Percentiles rank a stretch among this genome's conserved stretches.
phyloP scores from a whole-genome alignment of 2,888 invertebrate species.

The Pardosa pseudoannulata region DNA sequence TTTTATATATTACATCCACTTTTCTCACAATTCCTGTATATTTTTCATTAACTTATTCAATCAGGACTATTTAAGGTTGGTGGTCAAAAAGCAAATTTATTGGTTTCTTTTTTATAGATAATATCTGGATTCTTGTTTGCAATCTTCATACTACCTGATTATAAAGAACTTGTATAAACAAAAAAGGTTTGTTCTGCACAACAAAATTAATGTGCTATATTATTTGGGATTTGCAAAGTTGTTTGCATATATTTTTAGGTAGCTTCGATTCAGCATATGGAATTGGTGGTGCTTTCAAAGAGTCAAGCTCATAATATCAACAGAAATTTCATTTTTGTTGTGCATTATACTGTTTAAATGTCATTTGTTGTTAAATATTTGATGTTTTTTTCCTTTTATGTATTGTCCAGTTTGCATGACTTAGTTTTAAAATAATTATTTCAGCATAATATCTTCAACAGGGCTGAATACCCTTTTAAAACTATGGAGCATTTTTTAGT shows the following conservation, averaged over 20 bases:
- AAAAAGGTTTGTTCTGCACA: conserved; percentile 69
- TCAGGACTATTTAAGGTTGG: conserved; percentile 51
- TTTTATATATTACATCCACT: background rate
- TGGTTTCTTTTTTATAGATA: conserved; percentile 73
- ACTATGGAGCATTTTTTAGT: too few species aligned
- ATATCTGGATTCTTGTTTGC: conserved; percentile 68
- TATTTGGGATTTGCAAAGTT: conserved; percentile 50
- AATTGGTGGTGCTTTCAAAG: conserved; percentile 29
- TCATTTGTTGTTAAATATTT: background rate
- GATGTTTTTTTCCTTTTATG: background rate
- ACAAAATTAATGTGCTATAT: conserved; percentile 32
- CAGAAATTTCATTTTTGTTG: background rate
- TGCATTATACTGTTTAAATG: conserved; percentile 13
- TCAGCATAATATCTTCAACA: too few species aligned
- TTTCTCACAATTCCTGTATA: background rate
- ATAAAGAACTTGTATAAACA: conserved; percentile 68
- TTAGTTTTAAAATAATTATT: background rate
- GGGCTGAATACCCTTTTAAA: too few species aligned
- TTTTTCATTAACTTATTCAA: conserved; percentile 40
- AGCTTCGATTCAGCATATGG: conserved; percentile 14
- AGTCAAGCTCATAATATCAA: conserved; percentile 14
- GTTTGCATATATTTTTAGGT: conserved; percentile 61
- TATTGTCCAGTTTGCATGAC: background rate
- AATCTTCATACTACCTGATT: conserved; percentile 66
- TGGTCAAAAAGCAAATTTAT: conserved; percentile 69